These are phyloP conservation scores for Macropis europaea DNA, from an alignment of 2,888 invertebrate species.

Conservation along the genomic window DNA sequence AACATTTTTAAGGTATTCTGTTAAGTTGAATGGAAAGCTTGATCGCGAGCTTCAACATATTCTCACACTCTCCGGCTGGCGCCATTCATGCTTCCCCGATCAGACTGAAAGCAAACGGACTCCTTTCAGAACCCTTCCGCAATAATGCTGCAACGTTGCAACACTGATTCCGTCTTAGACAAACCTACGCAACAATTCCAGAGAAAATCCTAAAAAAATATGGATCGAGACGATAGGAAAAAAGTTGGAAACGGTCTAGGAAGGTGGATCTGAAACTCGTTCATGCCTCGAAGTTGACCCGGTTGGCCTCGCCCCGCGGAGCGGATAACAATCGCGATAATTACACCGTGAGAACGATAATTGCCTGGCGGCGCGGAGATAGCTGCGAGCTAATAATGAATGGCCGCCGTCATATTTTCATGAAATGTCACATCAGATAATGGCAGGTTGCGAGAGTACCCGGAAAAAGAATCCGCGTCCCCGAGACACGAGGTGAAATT, in stretches of 20 bases:
- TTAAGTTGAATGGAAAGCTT: too few relatives aligned
- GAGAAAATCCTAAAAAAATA: too few relatives aligned
- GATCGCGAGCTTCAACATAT: too few relatives aligned
- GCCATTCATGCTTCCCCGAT: too few relatives aligned
- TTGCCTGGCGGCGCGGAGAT: conserved; percentile 61
- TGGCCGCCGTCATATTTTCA: conserved; percentile 70
- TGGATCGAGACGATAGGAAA: too few relatives aligned
- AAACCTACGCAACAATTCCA: too few relatives aligned
- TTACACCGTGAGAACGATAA: conserved; percentile 74
- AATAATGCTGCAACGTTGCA: too few relatives aligned
- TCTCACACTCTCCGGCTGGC: too few relatives aligned
- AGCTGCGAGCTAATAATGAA: conserved; percentile 59
- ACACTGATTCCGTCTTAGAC: too few relatives aligned
- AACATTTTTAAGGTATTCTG: too few relatives aligned
- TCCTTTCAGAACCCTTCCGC: too few relatives aligned
- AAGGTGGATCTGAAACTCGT: neutral
- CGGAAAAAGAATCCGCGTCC: conserved; percentile 35
- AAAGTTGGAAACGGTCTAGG: neutral
- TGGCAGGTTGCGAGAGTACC: conserved; percentile 51
- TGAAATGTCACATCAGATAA: conserved; percentile 75
- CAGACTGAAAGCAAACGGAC: too few relatives aligned
- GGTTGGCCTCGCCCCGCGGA: conserved; percentile 49
- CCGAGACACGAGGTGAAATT: conserved; percentile 27
- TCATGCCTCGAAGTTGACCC: conserved; percentile 43
- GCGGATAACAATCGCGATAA: conserved; percentile 75